These are phyloP conservation scores for Spizella passerina DNA, from an alignment of 2,797 vertebrate genomes.

Conservation along the genomic window DNA sequence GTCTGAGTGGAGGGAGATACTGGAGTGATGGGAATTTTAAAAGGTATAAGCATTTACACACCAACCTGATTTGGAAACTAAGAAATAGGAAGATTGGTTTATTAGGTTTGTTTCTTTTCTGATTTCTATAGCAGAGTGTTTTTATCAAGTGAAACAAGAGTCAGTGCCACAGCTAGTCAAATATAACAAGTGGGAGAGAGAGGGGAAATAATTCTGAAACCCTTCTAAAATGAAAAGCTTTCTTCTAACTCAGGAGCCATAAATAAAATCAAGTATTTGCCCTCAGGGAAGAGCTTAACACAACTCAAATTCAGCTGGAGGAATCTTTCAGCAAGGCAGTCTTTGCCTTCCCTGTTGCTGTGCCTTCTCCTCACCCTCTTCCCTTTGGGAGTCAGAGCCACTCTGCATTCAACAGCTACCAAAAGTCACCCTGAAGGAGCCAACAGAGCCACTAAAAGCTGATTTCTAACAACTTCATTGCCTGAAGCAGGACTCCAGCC, in stretches of 20 bases:
- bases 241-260: not conserved
- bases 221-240: not conserved
- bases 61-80: not conserved
- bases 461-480: not conserved
- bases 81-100: not conserved
- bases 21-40: slow-evolving; percentile 1
- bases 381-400: not conserved
- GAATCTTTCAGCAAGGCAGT: not conserved
- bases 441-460: not conserved
- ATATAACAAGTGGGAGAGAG: slow-evolving; percentile 3
- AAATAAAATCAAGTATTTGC: slow-evolving; percentile 49
- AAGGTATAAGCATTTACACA: not conserved
- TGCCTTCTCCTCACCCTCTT: not conserved
- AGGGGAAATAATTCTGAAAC: slow-evolving; percentile 13
- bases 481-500: not conserved
- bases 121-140: not conserved
- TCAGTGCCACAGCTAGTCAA: slow-evolving; percentile 9
- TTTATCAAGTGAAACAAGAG: not conserved
- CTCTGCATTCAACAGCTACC: not conserved
- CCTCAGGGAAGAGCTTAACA: slow-evolving; percentile 8
- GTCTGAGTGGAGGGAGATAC: not conserved
- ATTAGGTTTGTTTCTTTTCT: not conserved
- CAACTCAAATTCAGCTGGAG: not conserved
- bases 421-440: not conserved
- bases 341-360: not conserved